Evolutionary conservation across 1,140 invertebrate species (phyloP).

Genomic region (Geopemphigus sp.): DNA sequence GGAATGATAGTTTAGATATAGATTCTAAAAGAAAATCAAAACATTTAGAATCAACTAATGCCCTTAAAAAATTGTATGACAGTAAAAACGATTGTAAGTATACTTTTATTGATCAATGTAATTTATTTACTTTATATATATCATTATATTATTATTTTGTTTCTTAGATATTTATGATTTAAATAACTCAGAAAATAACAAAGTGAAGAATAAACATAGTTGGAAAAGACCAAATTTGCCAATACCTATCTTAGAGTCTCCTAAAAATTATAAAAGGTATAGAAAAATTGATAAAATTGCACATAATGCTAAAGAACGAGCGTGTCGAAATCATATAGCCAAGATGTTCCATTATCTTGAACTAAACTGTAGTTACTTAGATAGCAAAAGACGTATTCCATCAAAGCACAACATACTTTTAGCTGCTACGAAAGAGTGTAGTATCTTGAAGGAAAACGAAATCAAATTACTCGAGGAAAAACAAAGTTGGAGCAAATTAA

Average conservation of each 20-base stretch:
- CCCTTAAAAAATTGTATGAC: neutral
- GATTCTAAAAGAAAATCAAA: neutral
- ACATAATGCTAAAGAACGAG: slow-evolving; percentile 42
- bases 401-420: slow-evolving; percentile 39
- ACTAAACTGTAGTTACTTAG: neutral
- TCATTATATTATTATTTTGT: slow-evolving; percentile 1
- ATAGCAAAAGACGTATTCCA: neutral
- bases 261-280: neutral
- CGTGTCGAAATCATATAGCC: neutral
- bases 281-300: neutral
- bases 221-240: neutral
- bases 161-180: neutral
- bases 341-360: neutral
- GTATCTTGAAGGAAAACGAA: neutral
- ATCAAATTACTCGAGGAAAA: neutral
- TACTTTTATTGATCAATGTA: neutral
- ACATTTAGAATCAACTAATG: neutral
- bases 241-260: neutral
- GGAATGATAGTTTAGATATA: neutral
- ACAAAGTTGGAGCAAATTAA: neutral
- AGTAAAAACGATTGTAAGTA: slow-evolving; percentile 9
- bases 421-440: slow-evolving; percentile 17
- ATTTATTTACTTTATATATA: neutral
- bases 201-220: neutral
- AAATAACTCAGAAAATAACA: neutral